Conservation (phyloP, 2,797 vertebrate genomes). For the Erethizon dorsatum region DNA sequence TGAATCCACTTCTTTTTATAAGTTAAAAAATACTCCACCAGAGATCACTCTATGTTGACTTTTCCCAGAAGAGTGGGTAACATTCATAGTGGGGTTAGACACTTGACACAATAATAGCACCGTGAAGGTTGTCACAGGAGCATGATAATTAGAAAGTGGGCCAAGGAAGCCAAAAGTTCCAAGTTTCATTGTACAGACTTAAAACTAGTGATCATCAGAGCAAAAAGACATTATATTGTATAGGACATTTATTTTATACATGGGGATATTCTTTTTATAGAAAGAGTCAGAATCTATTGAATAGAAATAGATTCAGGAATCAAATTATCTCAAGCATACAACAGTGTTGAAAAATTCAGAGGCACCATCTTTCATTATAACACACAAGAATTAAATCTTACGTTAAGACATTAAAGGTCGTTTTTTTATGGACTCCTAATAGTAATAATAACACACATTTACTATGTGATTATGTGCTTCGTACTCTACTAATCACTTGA, state of each 20-base stretch:
- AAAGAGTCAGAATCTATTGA: not conserved
- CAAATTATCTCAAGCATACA: not conserved
- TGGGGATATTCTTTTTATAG: slow-evolving; percentile 21
- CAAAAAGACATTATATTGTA: not conserved
- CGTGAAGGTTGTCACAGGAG: not conserved
- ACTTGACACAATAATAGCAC: not conserved
- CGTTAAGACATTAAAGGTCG: not conserved
- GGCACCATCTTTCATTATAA: not conserved
- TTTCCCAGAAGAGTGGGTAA: slow-evolving; percentile 55
- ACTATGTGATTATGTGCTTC: not conserved
- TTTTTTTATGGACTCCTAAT: not conserved
- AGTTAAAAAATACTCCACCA: not conserved
- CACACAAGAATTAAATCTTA: not conserved
- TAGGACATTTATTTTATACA: not conserved
- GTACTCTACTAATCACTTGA: not conserved
- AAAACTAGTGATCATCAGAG: not conserved
- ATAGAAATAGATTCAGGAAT: not conserved
- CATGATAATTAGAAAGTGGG: not conserved
- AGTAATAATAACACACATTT: not conserved
- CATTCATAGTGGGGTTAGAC: slow-evolving; percentile 16
- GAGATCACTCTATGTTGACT: slow-evolving; percentile 30
- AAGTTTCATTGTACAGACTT: not conserved
- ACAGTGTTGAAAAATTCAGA: not conserved
- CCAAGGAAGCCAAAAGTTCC: not conserved
- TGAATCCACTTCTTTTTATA: slow-evolving; percentile 66